Percentiles rank a stretch among this genome's conserved stretches.
These are phyloP conservation scores for Drosophila neonasuta DNA, from an alignment of 2,888 invertebrate species.

Conservation along the genomic window DNA sequence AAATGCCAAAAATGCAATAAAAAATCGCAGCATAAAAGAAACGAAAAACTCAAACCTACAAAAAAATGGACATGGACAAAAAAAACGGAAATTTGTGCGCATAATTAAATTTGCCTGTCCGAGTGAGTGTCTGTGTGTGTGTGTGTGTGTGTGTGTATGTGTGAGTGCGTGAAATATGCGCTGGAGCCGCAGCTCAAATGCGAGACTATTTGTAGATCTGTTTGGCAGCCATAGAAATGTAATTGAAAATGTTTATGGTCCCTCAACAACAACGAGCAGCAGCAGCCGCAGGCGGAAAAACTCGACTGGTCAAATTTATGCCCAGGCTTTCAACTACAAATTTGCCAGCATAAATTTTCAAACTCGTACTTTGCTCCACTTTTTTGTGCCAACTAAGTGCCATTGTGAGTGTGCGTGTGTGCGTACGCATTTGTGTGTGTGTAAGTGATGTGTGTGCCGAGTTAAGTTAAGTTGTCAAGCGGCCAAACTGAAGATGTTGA, in stretches of 20 bases:
- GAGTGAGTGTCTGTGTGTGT: neutral
- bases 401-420: neutral
- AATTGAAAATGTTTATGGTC: slow-evolving; percentile 65
- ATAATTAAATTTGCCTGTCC: slow-evolving; percentile 65
- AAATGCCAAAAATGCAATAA: slow-evolving; percentile 64
- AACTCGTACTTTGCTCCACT: slow-evolving; percentile 28
- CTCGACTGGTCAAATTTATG: slow-evolving; percentile 54
- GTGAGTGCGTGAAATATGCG: slow-evolving; percentile 36
- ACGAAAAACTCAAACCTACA: slow-evolving; percentile 20
- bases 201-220: slow-evolving; percentile 57
- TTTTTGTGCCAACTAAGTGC: slow-evolving; percentile 32
- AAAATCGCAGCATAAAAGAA: slow-evolving; percentile 52
- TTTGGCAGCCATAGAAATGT: slow-evolving; percentile 48
- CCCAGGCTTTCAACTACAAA: slow-evolving; percentile 46
- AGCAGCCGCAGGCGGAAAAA: slow-evolving; percentile 20
- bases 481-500: slow-evolving; percentile 12
- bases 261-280: slow-evolving; percentile 5
- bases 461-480: slow-evolving; percentile 36
- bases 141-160: slow-evolving; percentile 25
- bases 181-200: slow-evolving; percentile 43
- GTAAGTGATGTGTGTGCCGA: neutral
- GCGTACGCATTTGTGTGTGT: slow-evolving; percentile 9
- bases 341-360: slow-evolving; percentile 66
- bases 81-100: slow-evolving; percentile 54
- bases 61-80: slow-evolving; percentile 19